These are phyloP conservation scores for Trachelus troglodyta DNA, from an alignment of 2,888 invertebrate genomes.

Conservation along the genomic window DNA sequence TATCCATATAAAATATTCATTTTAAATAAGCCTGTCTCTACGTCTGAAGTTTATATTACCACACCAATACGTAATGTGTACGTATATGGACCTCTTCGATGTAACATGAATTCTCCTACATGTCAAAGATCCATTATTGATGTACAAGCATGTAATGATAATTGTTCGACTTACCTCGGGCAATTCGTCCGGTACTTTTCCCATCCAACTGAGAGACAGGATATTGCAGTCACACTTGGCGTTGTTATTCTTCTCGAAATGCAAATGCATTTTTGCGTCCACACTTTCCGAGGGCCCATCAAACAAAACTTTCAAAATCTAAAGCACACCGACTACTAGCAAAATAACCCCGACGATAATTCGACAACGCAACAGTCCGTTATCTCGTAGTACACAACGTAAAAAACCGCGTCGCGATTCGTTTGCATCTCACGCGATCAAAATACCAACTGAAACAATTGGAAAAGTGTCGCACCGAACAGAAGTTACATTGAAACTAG, in stretches of 20 bases:
- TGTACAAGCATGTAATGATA: not conserved
- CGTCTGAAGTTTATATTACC: not conserved
- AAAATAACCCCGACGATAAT: not conserved
- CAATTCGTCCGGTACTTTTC: constrained; percentile 94
- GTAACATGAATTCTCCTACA: not conserved
- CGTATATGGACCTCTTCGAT: not conserved
- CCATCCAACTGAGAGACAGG: constrained; percentile 97
- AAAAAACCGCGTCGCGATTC: not conserved
- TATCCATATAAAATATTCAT: too few species aligned
- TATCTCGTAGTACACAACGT: not conserved
- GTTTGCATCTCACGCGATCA: not conserved
- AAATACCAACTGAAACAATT: not conserved
- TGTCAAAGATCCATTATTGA: not conserved
- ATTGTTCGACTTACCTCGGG: constrained; percentile 78
- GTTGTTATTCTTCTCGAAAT: constrained; percentile 93
- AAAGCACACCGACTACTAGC: constrained; percentile 18
- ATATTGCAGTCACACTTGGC: constrained; percentile 96
- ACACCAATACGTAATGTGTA: not conserved
- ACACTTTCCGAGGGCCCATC: constrained; percentile 26
- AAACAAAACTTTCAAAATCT: constrained; percentile 29
- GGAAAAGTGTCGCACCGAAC: not conserved
- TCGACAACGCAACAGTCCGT: not conserved
- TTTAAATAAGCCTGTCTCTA: too few species aligned
- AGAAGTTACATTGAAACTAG: not conserved
- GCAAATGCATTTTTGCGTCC: constrained; percentile 83